Evolutionary conservation across 2,797 vertebrate species (phyloP).

Genomic region (Astyanax mexicanus): DNA sequence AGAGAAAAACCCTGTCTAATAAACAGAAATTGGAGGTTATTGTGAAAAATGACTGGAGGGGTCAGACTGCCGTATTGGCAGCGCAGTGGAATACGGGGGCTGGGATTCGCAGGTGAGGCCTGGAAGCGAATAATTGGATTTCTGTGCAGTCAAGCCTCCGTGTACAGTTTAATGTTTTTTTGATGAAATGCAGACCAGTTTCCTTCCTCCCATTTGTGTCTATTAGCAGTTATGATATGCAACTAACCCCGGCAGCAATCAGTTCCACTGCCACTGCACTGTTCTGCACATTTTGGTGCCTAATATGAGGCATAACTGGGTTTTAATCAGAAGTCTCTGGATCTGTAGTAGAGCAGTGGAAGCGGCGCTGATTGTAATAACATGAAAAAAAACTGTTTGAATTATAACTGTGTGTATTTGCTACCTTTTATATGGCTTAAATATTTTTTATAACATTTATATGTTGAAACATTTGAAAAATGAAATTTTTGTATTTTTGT

Average conservation of each 20-base stretch:
- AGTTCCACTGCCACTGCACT: not conserved
- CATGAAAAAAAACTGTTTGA: not conserved
- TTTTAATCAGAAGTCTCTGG: not conserved
- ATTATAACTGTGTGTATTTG: no score
- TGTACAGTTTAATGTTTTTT: constrained; percentile 13
- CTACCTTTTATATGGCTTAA: no score
- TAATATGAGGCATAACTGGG: not conserved
- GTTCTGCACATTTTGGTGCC: not conserved
- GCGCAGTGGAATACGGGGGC: not conserved
- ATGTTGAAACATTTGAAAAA: no score
- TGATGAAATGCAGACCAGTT: constrained; percentile 13
- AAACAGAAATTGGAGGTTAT: constrained; percentile 47
- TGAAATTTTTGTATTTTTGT: no score
- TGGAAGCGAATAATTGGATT: constrained; percentile 28
- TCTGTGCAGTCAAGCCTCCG: not conserved
- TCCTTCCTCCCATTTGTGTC: not conserved
- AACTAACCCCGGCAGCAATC: not conserved
- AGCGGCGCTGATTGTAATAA: not conserved
- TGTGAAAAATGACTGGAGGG: constrained; percentile 41
- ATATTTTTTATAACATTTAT: no score
- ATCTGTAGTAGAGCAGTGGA: not conserved
- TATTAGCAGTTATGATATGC: constrained; percentile 6
- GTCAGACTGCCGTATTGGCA: constrained; percentile 30
- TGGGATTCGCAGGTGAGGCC: constrained; percentile 2
- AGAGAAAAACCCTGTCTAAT: constrained; percentile 48